A percentile compares a stretch with the other conserved stretches of the same genome.
These are phyloP conservation scores for Sturnus vulgaris DNA, from an alignment of 2,113 vertebrate genomes.

Conservation along the genomic window DNA sequence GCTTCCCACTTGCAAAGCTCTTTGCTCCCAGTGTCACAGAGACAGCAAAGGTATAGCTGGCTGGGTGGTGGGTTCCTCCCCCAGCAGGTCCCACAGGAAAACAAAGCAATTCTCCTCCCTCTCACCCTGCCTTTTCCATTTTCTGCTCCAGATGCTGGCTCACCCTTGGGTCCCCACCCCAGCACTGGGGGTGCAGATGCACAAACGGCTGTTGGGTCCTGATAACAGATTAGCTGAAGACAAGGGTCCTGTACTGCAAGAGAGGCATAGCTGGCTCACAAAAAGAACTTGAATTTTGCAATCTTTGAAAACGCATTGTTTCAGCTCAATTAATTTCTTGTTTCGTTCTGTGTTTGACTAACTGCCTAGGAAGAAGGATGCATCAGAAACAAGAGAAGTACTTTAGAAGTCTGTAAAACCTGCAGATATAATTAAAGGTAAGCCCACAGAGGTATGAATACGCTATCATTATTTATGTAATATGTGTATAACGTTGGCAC, in stretches of 20 bases:
- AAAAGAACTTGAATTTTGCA: neutral
- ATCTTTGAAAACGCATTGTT: neutral
- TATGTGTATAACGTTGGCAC: neutral
- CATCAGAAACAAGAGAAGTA: neutral
- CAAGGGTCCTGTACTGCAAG: neutral
- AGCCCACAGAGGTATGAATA: neutral
- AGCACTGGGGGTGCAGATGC: neutral
- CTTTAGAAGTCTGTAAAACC: neutral
- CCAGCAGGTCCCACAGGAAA: neutral
- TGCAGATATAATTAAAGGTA: neutral
- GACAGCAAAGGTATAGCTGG: neutral
- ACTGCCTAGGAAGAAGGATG: neutral
- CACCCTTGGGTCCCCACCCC: neutral
- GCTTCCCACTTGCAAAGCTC: neutral
- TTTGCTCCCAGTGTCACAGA: neutral
- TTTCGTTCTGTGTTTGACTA: neutral
- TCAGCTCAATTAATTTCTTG: neutral
- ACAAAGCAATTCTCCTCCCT: neutral
- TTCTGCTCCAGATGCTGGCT: neutral
- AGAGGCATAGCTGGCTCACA: neutral
- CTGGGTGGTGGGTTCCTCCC: neutral
- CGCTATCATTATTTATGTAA: neutral
- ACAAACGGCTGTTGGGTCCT: neutral
- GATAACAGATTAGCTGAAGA: slow-evolving; percentile 41
- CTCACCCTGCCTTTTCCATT: neutral